Conservation (phyloP, 1,140 invertebrate species). For the Tetraneura akinire region DNA sequence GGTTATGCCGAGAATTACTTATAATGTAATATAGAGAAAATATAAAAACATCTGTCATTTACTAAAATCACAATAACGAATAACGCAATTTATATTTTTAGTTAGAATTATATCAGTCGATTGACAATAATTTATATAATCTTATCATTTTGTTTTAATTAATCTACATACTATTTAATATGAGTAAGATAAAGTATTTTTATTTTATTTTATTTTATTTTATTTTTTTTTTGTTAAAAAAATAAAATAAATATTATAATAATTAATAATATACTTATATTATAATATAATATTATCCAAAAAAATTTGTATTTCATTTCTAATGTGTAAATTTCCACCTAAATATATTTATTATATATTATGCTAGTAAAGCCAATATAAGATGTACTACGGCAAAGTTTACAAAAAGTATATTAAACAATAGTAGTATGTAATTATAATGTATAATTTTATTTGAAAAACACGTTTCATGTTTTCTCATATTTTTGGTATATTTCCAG, state of each 20-base stretch:
- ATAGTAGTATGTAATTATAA: slow-evolving; percentile 1
- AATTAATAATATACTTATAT: background rate
- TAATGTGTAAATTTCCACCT: background rate
- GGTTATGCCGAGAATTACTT: no score
- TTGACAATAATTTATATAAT: no score
- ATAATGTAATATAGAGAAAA: no score
- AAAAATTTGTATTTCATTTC: background rate
- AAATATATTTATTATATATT: slow-evolving; percentile 28
- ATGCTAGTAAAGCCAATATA: slow-evolving; percentile 4
- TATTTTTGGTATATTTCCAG: slow-evolving; percentile 50
- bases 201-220: no score
- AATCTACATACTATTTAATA: no score
- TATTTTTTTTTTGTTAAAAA: slow-evolving; percentile 3
- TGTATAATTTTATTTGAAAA: background rate
- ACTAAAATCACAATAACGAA: no score
- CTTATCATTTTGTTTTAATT: no score
- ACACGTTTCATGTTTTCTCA: slow-evolving; percentile 8
- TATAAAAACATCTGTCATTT: no score
- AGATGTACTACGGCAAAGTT: slow-evolving; percentile 18
- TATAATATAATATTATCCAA: background rate
- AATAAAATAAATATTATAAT: background rate
- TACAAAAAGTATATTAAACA: slow-evolving; percentile 28
- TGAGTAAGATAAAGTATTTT: no score
- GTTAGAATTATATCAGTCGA: no score
- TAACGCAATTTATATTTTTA: no score